Evolutionary conservation across 2,113 vertebrate species (phyloP).

Genomic region (Channa maculata): DNA sequence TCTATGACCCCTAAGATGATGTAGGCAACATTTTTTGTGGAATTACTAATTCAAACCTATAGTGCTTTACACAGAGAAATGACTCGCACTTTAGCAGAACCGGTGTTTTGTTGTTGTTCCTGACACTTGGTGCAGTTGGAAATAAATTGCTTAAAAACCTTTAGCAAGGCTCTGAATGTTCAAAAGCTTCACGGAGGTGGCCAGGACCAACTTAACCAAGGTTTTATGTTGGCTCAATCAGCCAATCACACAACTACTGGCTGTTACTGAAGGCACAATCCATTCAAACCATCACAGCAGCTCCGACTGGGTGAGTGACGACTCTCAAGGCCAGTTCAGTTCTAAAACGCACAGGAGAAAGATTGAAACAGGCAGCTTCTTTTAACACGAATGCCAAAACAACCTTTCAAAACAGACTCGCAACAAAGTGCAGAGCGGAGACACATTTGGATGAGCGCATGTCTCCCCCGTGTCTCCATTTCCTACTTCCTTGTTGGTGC

Average conservation of each 20-base stretch:
- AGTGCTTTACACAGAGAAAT: constrained; percentile 30
- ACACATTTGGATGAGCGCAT: constrained; percentile 14
- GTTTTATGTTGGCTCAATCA: constrained; percentile 49
- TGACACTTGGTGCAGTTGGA: constrained; percentile 13
- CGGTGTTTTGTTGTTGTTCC: constrained; percentile 35
- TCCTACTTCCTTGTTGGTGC: constrained; percentile 11
- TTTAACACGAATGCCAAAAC: constrained; percentile 36
- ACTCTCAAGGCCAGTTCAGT: constrained; percentile 33
- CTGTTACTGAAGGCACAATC: constrained; percentile 21
- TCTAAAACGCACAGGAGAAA: constrained; percentile 24
- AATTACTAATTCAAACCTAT: constrained; percentile 51
- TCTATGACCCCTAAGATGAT: constrained; percentile 59
- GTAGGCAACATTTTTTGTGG: constrained; percentile 40
- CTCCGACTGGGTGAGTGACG: constrained; percentile 29
- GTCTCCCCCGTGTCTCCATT: constrained; percentile 23
- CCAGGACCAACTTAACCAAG: constrained; percentile 8
- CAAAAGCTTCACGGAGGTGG: constrained; percentile 15
- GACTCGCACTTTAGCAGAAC: constrained; percentile 31
- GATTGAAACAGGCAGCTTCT: constrained; percentile 21
- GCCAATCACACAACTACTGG: constrained; percentile 80
- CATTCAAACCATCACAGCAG: constrained; percentile 20
- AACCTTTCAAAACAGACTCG: constrained; percentile 22
- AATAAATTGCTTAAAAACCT: constrained; percentile 22
- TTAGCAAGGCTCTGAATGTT: constrained; percentile 20
- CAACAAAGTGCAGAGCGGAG: constrained; percentile 28